phyloP scores from a whole-genome alignment of 2,113 vertebrate genomes.

The Equus quagga region DNA sequence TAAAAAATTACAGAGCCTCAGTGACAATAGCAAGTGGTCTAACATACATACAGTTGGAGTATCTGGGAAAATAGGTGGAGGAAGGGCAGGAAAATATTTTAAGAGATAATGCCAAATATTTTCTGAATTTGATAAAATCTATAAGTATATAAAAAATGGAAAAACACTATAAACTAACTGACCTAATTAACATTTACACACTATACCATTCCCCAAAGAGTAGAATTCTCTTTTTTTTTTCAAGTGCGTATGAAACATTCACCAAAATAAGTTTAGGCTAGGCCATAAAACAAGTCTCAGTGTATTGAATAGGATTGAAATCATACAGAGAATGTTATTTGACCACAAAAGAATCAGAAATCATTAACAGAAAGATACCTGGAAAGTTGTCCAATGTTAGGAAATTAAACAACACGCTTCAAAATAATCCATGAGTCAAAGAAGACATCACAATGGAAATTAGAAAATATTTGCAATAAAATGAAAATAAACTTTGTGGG shows the following conservation, averaged over 20 bases:
- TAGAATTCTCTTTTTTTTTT: not conserved
- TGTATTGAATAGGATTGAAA: not conserved
- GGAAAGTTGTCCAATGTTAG: not conserved
- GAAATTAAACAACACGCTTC: not conserved
- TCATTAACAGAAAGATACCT: not conserved
- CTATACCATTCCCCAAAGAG: not conserved
- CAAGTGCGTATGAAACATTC: not conserved
- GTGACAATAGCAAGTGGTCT: not conserved
- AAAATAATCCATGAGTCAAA: not conserved
- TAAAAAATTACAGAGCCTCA: not conserved
- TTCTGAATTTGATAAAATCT: not conserved
- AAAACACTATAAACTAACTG: not conserved
- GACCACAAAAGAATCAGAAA: not conserved
- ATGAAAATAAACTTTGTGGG: not conserved
- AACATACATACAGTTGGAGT: not conserved
- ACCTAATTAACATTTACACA: not conserved
- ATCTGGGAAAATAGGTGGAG: not conserved
- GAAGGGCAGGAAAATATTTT: not conserved
- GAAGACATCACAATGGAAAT: not conserved
- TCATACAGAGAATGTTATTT: not conserved
- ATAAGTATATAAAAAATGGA: not conserved
- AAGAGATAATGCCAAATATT: not conserved
- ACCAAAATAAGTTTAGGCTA: not conserved
- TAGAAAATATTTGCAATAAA: not conserved
- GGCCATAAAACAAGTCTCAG: not conserved